A percentile compares a stretch with the other conserved stretches of the same genome.
Evolutionary conservation across 2,888 invertebrate species (phyloP).

Genomic region (Limenitis camilla): DNA sequence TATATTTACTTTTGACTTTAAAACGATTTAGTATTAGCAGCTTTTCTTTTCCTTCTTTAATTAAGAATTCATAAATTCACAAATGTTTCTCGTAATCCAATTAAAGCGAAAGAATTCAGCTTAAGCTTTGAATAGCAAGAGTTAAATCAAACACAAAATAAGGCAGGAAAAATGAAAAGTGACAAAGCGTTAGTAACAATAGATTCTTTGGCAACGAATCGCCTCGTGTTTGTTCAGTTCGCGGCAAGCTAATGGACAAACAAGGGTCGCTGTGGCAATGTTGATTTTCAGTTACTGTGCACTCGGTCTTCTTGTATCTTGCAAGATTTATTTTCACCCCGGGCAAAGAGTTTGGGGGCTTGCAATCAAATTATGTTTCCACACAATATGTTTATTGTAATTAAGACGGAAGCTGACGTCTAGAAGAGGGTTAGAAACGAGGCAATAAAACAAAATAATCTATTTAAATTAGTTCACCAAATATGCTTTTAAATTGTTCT

Average conservation of each 20-base stretch:
- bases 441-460: too few relatives aligned
- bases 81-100: too few relatives aligned
- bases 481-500: too few relatives aligned
- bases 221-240: constrained; percentile 52
- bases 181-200: constrained; percentile 27
- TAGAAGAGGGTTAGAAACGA: background rate
- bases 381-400: constrained; percentile 5
- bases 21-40: too few relatives aligned
- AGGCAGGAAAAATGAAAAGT: constrained; percentile 19
- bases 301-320: constrained; percentile 54
- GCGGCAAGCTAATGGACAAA: constrained; percentile 70
- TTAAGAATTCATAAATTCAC: too few relatives aligned
- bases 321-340: constrained; percentile 59
- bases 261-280: constrained; percentile 57
- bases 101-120: background rate
- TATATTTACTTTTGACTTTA: too few relatives aligned
- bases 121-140: constrained; percentile 17
- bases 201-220: constrained; percentile 32
- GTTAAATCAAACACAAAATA: constrained; percentile 4
- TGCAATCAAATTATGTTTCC: constrained; percentile 5
- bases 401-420: background rate
- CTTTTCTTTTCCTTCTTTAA: too few relatives aligned
- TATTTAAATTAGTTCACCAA: too few relatives aligned
- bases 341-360: constrained; percentile 24
- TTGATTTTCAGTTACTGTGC: constrained; percentile 67